phyloP scores from a whole-genome alignment of 2,113 vertebrate genomes.

The Cromileptes altivelis region DNA sequence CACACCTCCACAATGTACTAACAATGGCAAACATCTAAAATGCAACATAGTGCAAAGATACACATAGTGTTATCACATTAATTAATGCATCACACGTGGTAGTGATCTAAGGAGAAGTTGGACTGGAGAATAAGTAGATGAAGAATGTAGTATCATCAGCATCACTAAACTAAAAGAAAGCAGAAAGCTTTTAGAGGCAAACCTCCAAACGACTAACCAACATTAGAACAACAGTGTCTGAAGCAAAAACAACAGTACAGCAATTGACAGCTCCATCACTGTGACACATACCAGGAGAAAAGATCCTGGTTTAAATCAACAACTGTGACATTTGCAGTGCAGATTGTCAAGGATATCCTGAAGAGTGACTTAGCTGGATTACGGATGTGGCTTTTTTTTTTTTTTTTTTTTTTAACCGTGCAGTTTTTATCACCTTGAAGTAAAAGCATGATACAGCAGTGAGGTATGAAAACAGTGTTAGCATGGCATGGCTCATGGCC shows the following conservation, averaged over 20 bases:
- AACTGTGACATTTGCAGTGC: conserved; percentile 53
- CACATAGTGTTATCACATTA: no score
- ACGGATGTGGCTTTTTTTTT: conserved; percentile 6
- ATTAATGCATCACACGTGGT: no score
- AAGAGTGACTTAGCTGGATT: conserved; percentile 20
- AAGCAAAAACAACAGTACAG: conserved; percentile 16
- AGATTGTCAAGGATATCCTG: conserved; percentile 37
- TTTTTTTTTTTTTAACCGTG: not conserved
- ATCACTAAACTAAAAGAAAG: no score
- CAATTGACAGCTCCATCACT: conserved; percentile 6
- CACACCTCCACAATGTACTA: no score
- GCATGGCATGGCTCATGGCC: conserved; percentile 41
- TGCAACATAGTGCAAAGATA: no score
- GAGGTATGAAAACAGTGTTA: conserved; percentile 20
- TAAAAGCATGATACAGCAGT: conserved; percentile 10
- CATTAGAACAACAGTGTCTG: not conserved
- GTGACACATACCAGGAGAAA: conserved; percentile 3
- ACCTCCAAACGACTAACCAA: not conserved
- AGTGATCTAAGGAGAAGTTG: no score
- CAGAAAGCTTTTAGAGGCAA: not conserved
- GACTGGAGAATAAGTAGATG: no score
- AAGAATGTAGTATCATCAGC: no score
- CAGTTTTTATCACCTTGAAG: conserved; percentile 33
- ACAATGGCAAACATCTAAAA: no score
- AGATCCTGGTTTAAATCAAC: conserved; percentile 50